phyloP scores from a whole-genome alignment of 2,888 invertebrate species.

The Cephus sareptanus region DNA sequence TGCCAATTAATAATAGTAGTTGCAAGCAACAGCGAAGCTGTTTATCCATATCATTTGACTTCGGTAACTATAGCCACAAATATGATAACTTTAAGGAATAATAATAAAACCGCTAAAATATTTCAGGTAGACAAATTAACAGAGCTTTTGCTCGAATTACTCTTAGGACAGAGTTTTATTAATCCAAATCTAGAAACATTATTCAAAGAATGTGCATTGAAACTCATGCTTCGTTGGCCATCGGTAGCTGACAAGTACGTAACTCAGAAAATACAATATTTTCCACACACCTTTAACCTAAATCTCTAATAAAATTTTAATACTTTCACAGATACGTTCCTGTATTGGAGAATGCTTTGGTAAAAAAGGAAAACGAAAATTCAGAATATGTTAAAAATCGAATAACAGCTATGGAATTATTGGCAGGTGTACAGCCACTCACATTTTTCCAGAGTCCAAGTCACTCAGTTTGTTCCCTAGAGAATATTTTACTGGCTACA shows the following conservation, averaged over 20 bases:
- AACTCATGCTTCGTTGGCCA: slow-evolving; percentile 63
- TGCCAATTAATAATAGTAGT: slow-evolving; percentile 62
- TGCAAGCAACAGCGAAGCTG: slow-evolving; percentile 59
- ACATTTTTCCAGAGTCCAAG: slow-evolving; percentile 50
- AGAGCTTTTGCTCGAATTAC: slow-evolving; percentile 56
- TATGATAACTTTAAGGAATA: background rate
- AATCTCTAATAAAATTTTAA: background rate
- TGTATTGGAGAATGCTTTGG: slow-evolving; percentile 50
- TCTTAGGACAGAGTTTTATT: slow-evolving; percentile 60
- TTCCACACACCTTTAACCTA: background rate
- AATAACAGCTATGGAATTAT: slow-evolving; percentile 54
- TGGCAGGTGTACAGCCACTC: slow-evolving; percentile 58
- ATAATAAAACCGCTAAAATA: background rate
- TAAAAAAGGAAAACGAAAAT: slow-evolving; percentile 51
- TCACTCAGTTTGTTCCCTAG: slow-evolving; percentile 46
- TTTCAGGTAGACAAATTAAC: slow-evolving; percentile 60
- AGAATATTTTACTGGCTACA: slow-evolving; percentile 49
- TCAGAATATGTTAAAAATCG: slow-evolving; percentile 47
- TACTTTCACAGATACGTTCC: slow-evolving; percentile 49
- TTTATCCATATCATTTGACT: slow-evolving; percentile 60
- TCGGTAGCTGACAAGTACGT: slow-evolving; percentile 56
- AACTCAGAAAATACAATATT: background rate
- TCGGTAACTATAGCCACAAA: slow-evolving; percentile 46
- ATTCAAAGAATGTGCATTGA: slow-evolving; percentile 59
- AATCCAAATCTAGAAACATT: slow-evolving; percentile 58